Base-by-base conservation (phyloP, 2,797 vertebrate species). In the Danio choprae region DNA sequence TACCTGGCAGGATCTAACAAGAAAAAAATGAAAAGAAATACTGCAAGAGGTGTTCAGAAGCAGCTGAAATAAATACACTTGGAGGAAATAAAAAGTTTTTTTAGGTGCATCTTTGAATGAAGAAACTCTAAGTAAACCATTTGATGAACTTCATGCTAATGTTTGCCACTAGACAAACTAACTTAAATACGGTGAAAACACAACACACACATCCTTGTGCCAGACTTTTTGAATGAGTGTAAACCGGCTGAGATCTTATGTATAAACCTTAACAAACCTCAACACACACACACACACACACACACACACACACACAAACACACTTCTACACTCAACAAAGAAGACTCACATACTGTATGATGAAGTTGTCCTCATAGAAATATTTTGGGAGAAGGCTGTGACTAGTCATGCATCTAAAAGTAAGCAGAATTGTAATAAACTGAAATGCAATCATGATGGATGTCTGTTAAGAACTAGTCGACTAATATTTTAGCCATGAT, bases 31-130 rank as follows among this genome's bases (percentile, higher is more conserved):
- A 36, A 0, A 53, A 55, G 20, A 51, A 81, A 69, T 74, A 77
- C 79, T 78, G 78, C 65, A 83, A 69, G 70, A 55, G 4, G 43
- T 76, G 71, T 63, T 68, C 46, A 43, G 22, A 48, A 63, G 5
- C 63, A 46, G 7, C 20, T 77, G 73, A 73, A 56, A 79, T 18
- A 60, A 65, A 38, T 5, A 20, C 36, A 7, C 8, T 62, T 36
- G 7, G 5, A n/a, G 29, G 43, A 36, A 12, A 6, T 5, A 40
- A 76, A 48, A 46, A 20, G 12, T 46, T 67, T 68, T 76, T 75
- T n/a, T 40, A 6, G 41, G 50, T 18, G 43, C 73, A 82, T 56
- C 20, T 60, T 60, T 58, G 51, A 80, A 77, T 70, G 73, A 85
- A 77, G 56, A 48, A 59, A 63, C 22, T 36, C 69, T 38, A 36